Evolutionary conservation across 2,113 vertebrate species (phyloP), one percentile per base, ranked within the genome.

Genomic region (Grus americana): DNA sequence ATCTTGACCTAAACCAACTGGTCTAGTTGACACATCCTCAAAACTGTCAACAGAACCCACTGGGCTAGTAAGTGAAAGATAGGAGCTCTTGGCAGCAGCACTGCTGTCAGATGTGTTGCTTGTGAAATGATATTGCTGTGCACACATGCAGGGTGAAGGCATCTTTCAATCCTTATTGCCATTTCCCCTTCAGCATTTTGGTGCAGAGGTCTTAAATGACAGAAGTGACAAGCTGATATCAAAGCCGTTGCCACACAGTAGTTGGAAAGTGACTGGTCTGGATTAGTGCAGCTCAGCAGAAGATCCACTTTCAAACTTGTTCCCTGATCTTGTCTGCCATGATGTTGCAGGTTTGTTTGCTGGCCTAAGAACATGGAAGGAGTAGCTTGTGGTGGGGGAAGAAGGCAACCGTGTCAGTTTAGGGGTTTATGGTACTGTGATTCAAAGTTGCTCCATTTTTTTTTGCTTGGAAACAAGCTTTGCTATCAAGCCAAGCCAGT

Each of bases 41-140:
- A 57, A 93, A 34, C 85, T 96, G 95, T 96, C 96, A 96, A 58
- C 96, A 91, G 91, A 88, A n/a, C 10, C 15, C 27, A 17, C 58
- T 62, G 46, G 74, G 54, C 52, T 91, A 74, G 27, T 40, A n/a
- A 95, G 74, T 40, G 40, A 59, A 75, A 79, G 73, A 52, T 23
- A 57, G 72, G 36, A 79, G 74, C 27, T 72, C 81, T 93, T 96
- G 95, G 92, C 96, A 96, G 87, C 57, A 29, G 90, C 15, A 12
- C 66, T 90, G 70, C 84, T 95, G 85, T 92, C 92, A 94, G 82
- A 91, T 90, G 62, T 93, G 81, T 63, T 92, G 89, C 62, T 94
- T 91, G 81, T 94, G 92, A 90, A 90, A 86, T 66, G 66, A 65
- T 59, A 12, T 34, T 26, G 36, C 66, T 79, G 73, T 40, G 18